These are phyloP conservation scores for Ditylenchus weischeri DNA, from an alignment of 2,888 invertebrate species.

Conservation along the genomic window DNA sequence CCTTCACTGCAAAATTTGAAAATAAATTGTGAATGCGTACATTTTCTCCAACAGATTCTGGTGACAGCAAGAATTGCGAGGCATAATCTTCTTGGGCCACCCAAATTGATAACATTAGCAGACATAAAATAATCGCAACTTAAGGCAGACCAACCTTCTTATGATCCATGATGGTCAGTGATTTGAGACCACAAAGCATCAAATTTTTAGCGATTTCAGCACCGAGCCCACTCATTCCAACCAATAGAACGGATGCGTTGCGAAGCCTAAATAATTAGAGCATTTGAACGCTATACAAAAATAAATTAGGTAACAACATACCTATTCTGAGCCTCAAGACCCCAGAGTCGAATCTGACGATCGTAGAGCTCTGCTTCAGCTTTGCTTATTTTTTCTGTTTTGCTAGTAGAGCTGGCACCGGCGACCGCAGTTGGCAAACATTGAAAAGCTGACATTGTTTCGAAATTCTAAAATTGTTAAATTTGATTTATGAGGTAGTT, in stretches of 20 bases:
- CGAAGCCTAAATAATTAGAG: conserved; percentile 68
- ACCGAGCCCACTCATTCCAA: conserved; percentile 83
- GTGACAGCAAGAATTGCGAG: conserved; percentile 68
- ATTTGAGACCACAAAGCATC: conserved; percentile 83
- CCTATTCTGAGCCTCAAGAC: conserved; percentile 93
- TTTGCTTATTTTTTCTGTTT: conserved; percentile 61
- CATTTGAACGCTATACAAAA: background rate
- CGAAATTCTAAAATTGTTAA: background rate
- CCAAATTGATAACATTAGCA: conserved; percentile 4
- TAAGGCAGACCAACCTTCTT: conserved; percentile 16
- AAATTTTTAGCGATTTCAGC: conserved; percentile 92
- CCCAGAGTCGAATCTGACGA: conserved; percentile 97
- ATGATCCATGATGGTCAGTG: conserved; percentile 44
- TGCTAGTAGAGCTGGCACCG: background rate
- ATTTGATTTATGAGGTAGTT: no score
- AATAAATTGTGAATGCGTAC: conserved; percentile 25
- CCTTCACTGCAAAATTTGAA: background rate
- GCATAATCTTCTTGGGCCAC: background rate
- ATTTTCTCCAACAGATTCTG: conserved; percentile 64
- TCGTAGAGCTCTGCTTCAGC: conserved; percentile 94
- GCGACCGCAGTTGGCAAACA: background rate
- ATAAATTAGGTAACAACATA: conserved; percentile 59
- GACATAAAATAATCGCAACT: no score
- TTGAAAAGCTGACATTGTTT: background rate
- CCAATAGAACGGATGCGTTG: conserved; percentile 78